Conservation (phyloP, 2,113 vertebrate genomes). For the Rhegmatorhina hoffmannsi region DNA sequence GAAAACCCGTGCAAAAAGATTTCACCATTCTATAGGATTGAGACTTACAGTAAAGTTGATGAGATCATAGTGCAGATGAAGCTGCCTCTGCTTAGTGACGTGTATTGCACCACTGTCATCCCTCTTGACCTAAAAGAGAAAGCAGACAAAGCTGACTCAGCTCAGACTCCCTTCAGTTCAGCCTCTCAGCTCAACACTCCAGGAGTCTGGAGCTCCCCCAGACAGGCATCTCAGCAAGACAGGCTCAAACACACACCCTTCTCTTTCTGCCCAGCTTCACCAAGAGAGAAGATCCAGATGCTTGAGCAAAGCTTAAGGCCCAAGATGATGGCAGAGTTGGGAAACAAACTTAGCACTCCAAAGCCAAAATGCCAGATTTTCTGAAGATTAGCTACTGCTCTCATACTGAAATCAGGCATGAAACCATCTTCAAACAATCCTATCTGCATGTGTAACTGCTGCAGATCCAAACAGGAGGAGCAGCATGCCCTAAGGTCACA, state of each 20-base stretch:
- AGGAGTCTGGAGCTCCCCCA: not conserved
- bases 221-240: not conserved
- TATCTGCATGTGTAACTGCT: not conserved
- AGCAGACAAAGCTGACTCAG: not conserved
- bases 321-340: not conserved
- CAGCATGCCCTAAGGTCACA: not conserved
- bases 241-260: not conserved
- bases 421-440: not conserved
- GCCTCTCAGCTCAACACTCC: not conserved
- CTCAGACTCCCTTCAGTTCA: not conserved
- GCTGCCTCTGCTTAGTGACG: conserved; percentile 94
- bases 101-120: conserved; percentile 94
- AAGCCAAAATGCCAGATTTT: not conserved
- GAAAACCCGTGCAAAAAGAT: not conserved
- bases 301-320: not conserved
- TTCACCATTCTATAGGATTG: not conserved
- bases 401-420: not conserved
- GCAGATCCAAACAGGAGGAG: not conserved
- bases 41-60: conserved; percentile 94
- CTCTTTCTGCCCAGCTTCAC: not conserved
- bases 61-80: conserved; percentile 93
- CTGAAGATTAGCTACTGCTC: not conserved
- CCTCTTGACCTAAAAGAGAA: conserved; percentile 86
- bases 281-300: not conserved
- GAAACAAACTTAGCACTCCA: not conserved